Evolutionary conservation across 1,140 invertebrate genomes (phyloP).

Genomic region (Drosophila mayri): DNA sequence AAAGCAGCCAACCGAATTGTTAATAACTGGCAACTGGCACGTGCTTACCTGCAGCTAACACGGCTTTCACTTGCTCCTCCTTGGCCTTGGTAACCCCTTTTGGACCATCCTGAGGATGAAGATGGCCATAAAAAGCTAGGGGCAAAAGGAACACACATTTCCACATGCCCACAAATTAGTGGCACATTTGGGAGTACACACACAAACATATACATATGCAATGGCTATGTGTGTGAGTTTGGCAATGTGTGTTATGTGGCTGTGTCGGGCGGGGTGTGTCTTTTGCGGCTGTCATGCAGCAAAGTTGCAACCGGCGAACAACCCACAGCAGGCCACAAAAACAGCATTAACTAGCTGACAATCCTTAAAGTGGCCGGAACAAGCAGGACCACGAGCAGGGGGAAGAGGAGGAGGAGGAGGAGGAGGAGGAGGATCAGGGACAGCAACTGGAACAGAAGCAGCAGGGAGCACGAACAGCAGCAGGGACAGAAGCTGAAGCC

Average conservation of each 20-base stretch:
- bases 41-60: conserved; percentile 49
- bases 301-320: conserved; percentile 52
- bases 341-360: conserved; percentile 61
- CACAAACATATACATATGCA: not conserved
- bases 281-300: conserved; percentile 53
- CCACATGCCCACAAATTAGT: conserved; percentile 75
- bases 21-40: conserved; percentile 62
- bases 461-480: not conserved
- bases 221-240: conserved; percentile 26
- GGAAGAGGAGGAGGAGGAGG: not conserved
- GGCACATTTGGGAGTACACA: conserved; percentile 61
- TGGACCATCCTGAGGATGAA: conserved; percentile 8
- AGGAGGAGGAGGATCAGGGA: not conserved
- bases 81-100: conserved; percentile 9
- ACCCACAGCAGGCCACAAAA: conserved; percentile 43
- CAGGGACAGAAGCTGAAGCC: not conserved
- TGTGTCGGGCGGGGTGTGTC: conserved; percentile 14
- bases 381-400: not conserved
- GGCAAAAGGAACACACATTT: conserved; percentile 32
- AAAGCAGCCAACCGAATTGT: conserved; percentile 41
- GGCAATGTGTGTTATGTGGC: conserved; percentile 4
- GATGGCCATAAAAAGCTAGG: conserved; percentile 41
- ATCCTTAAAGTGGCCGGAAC: conserved; percentile 38
- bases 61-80: not conserved
- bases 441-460: not conserved